Conservation (phyloP, 2,888 invertebrate genomes). For the Allacma fusca region DNA sequence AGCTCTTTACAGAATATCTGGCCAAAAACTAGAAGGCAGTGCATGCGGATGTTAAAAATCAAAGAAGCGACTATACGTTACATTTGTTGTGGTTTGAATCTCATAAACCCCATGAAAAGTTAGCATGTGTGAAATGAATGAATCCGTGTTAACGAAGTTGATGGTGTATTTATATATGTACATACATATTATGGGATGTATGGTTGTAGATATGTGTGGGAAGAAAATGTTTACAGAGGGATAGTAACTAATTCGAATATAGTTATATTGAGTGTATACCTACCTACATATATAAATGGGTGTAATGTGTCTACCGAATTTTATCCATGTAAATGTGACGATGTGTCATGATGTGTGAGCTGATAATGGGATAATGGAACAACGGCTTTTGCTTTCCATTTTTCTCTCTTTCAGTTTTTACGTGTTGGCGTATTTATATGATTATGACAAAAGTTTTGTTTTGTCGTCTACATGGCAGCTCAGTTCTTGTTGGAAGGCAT, state of each 20-base stretch:
- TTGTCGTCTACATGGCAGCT: no score
- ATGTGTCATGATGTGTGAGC: constrained; percentile 4
- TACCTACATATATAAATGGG: no score
- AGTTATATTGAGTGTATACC: no score
- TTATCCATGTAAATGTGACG: background rate
- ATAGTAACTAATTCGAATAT: background rate
- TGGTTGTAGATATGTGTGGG: background rate
- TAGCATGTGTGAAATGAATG: background rate
- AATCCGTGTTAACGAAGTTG: background rate
- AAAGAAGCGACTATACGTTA: no score
- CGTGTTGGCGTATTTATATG: background rate
- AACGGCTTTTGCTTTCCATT: background rate
- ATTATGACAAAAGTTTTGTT: no score
- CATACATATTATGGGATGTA: no score
- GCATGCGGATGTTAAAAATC: no score
- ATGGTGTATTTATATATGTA: background rate
- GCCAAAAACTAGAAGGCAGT: no score
- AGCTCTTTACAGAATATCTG: no score
- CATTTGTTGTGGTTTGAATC: background rate
- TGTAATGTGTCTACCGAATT: background rate
- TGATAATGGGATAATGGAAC: constrained; percentile 8
- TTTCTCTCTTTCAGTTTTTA: constrained; percentile 11
- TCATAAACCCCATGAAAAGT: background rate
- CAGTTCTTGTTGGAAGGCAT: no score
- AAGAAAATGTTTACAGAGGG: background rate